Evolutionary conservation across 1,140 invertebrate species (phyloP).

Genomic region (Neotoxoptera formosana): DNA sequence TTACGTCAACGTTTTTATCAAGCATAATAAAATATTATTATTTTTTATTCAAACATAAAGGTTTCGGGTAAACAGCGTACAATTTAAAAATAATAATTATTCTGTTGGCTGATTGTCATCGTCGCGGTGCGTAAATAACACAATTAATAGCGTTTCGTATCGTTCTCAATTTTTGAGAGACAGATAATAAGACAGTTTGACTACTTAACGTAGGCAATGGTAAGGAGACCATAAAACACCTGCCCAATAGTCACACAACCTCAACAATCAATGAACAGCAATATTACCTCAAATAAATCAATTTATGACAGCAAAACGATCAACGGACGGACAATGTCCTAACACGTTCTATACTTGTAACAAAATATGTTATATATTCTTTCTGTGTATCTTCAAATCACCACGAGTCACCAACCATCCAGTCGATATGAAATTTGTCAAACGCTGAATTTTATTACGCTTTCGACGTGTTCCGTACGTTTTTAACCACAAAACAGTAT

Average conservation of each 20-base stretch:
- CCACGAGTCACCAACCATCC: too few relatives aligned
- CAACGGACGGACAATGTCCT: too few relatives aligned
- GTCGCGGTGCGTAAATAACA: not conserved
- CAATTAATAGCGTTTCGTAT: not conserved
- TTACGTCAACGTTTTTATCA: not conserved
- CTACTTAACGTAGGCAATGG: too few relatives aligned
- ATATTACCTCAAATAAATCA: not conserved
- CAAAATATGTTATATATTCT: too few relatives aligned
- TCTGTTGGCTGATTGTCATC: not conserved
- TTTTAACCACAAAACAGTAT: too few relatives aligned
- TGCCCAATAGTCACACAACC: not conserved
- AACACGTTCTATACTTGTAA: too few relatives aligned
- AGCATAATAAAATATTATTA: not conserved
- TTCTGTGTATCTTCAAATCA: too few relatives aligned
- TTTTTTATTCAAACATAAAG: not conserved
- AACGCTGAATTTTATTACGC: too few relatives aligned
- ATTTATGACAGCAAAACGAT: too few relatives aligned
- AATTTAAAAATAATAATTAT: constrained; percentile 11
- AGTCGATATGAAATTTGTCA: too few relatives aligned
- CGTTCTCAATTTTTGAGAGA: not conserved
- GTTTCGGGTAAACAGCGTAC: not conserved
- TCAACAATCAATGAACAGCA: not conserved
- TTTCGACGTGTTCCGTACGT: too few relatives aligned
- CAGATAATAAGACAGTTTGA: not conserved
- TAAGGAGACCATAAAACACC: not conserved